Conservation (phyloP, 2,113 vertebrate genomes). For the Dolichallabes microphthalmus region DNA sequence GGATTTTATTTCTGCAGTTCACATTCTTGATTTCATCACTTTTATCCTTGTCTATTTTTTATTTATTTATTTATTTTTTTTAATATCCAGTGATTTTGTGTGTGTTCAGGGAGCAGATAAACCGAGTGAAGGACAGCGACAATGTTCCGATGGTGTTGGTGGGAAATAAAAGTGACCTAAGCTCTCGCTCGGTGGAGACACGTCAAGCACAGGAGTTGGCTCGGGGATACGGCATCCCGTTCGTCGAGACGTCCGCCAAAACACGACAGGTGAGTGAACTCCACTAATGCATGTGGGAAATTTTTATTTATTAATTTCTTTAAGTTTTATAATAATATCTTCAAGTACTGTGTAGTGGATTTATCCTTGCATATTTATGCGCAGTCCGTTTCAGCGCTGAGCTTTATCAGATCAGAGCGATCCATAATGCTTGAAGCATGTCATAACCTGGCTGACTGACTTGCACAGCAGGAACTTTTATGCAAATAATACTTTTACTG, state of each 20-base stretch:
- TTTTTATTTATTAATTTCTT: no score
- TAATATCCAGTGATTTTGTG: background rate
- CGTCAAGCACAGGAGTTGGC: conserved; percentile 80
- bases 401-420: background rate
- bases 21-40: background rate
- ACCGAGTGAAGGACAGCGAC: conserved; percentile 84
- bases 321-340: no score
- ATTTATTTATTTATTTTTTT: no score
- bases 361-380: background rate
- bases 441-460: background rate
- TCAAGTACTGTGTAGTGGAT: background rate
- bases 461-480: background rate
- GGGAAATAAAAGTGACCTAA: conserved; percentile 82
- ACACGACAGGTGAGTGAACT: conserved; percentile 76
- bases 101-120: conserved; percentile 79
- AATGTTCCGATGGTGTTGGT: conserved; percentile 84
- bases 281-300: background rate
- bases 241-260: conserved; percentile 84
- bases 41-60: background rate
- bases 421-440: background rate
- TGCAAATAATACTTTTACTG: background rate
- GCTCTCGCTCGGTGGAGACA: conserved; percentile 75
- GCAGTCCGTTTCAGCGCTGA: background rate
- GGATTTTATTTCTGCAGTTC: background rate
- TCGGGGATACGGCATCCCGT: conserved; percentile 78